phyloP scores from a whole-genome alignment of 2,888 invertebrate genomes.

The Plebejus argus region DNA sequence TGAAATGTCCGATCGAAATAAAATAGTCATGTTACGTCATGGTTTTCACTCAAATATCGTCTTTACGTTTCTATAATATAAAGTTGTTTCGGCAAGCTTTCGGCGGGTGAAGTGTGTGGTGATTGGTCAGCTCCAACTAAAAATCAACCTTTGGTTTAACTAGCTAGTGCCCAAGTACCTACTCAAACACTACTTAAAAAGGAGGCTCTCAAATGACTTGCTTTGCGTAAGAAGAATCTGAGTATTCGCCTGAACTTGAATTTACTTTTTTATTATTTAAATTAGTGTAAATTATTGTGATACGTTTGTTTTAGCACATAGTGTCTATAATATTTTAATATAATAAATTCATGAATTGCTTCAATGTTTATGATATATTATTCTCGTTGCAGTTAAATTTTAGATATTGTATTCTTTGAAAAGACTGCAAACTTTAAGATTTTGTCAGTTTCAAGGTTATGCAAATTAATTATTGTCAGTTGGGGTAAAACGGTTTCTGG shows the following conservation, averaged over 20 bases:
- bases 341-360: not conserved
- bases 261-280: conserved; percentile 23
- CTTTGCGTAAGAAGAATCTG: too few species aligned
- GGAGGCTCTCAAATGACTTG: too few species aligned
- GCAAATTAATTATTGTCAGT: not conserved
- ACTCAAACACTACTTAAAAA: too few species aligned
- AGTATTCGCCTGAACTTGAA: not conserved
- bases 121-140: too few species aligned
- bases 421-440: not conserved
- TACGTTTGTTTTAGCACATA: conserved; percentile 29
- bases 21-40: too few species aligned
- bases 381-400: conserved; percentile 5
- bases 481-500: not conserved
- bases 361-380: not conserved
- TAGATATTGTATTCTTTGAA: not conserved
- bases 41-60: too few species aligned
- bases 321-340: conserved; percentile 18
- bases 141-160: too few species aligned
- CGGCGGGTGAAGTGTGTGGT: too few species aligned
- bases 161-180: too few species aligned
- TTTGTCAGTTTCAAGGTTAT: not conserved
- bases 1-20: too few species aligned
- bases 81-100: too few species aligned
- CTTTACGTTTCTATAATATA: too few species aligned
- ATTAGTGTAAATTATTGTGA: conserved; percentile 21